Conservation (phyloP, 2,888 invertebrate genomes). For the Brachylomia viminalis region DNA sequence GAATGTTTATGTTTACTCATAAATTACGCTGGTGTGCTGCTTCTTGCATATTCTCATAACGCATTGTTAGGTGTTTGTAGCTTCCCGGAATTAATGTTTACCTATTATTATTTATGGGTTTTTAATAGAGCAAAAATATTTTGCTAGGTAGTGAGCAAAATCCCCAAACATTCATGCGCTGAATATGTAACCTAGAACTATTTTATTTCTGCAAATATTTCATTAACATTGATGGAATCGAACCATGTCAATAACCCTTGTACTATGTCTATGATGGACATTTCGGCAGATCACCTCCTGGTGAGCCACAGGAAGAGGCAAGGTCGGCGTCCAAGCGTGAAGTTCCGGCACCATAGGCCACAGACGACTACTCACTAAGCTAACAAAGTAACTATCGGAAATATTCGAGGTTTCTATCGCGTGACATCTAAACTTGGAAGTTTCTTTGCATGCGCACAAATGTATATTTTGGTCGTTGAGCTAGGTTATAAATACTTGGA, state of each 20-base stretch:
- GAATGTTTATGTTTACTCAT: constrained; percentile 70
- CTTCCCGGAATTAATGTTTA: constrained; percentile 55
- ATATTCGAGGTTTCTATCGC: constrained; percentile 23
- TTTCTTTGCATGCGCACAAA: constrained; percentile 18
- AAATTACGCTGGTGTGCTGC: constrained; percentile 58
- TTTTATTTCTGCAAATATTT: constrained; percentile 1
- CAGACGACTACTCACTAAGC: constrained; percentile 75
- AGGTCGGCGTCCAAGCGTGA: constrained; percentile 88
- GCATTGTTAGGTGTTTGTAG: constrained; percentile 55
- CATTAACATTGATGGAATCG: background rate
- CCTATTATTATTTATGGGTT: constrained; percentile 31
- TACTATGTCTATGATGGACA: constrained; percentile 48
- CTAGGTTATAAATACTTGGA: constrained; percentile 19
- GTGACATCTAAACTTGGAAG: constrained; percentile 18
- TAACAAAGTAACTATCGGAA: constrained; percentile 20
- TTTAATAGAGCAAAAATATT: constrained; percentile 16
- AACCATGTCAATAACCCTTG: constrained; percentile 37
- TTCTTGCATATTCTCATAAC: constrained; percentile 60
- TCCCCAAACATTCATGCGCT: constrained; percentile 2
- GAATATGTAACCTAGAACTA: constrained; percentile 5
- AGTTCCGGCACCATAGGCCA: constrained; percentile 79
- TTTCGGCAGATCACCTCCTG: constrained; percentile 71
- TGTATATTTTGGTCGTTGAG: constrained; percentile 5
- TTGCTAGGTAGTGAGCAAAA: background rate
- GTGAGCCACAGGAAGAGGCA: constrained; percentile 86